Percentiles rank a stretch among this genome's conserved stretches.
Conservation (phyloP, 2,797 vertebrate species). For the Nannoperca obscura region DNA sequence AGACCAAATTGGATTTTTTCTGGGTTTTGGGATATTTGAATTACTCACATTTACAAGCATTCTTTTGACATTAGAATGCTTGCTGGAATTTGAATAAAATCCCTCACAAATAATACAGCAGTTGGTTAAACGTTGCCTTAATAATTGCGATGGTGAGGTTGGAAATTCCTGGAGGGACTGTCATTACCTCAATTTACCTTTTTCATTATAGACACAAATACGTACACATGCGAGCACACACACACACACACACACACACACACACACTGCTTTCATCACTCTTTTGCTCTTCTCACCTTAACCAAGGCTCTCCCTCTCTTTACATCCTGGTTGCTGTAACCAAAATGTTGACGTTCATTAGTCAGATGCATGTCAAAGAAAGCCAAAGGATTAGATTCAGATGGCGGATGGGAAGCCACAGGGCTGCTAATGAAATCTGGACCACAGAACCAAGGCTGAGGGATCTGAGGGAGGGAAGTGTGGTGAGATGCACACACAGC, state of each 20-base stretch:
- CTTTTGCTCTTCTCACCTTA: constrained; percentile 37
- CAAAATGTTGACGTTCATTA: constrained; percentile 85
- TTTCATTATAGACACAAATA: neutral
- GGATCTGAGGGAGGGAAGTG: constrained; percentile 70
- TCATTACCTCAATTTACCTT: neutral
- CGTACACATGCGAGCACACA: neutral
- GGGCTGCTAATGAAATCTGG: constrained; percentile 80
- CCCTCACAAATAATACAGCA: neutral
- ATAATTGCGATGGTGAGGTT: neutral
- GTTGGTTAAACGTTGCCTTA: neutral
- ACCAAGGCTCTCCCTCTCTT: constrained; percentile 44
- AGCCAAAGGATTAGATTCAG: constrained; percentile 82
- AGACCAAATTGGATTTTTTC: neutral
- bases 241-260: constrained; percentile 1
- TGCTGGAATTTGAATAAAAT: neutral
- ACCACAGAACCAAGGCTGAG: constrained; percentile 67
- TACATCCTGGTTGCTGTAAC: constrained; percentile 65
- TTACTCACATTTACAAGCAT: neutral
- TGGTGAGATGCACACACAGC: constrained; percentile 46
- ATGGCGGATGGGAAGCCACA: constrained; percentile 72
- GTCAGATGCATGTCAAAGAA: constrained; percentile 83
- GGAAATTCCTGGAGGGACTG: neutral
- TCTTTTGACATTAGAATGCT: neutral
- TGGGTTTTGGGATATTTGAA: neutral
- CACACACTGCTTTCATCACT: constrained; percentile 21